phyloP scores from a whole-genome alignment of 2,797 vertebrate species.

The Halcyon chelicuti region DNA sequence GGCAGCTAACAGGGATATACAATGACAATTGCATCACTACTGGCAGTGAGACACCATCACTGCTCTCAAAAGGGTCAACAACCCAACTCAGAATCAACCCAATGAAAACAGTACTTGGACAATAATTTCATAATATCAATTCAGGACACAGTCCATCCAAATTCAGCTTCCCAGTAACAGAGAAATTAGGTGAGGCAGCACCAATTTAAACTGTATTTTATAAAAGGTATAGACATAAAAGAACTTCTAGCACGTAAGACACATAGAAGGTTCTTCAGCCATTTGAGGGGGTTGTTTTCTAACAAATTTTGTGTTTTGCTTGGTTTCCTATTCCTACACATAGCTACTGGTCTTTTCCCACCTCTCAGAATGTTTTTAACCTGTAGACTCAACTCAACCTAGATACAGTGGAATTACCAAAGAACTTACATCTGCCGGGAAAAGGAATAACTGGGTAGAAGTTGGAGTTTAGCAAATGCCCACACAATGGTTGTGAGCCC shows the following conservation, averaged over 20 bases:
- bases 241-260: background rate
- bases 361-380: background rate
- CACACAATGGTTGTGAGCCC: accelerated
- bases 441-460: background rate
- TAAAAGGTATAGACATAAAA: background rate
- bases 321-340: background rate
- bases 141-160: background rate
- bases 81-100: background rate
- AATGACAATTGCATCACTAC: background rate
- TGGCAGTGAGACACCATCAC: background rate
- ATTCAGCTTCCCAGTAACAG: background rate
- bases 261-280: accelerated
- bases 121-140: background rate
- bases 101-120: background rate
- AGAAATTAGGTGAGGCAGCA: background rate
- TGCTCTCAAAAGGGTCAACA: background rate
- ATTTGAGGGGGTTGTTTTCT: background rate
- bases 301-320: background rate
- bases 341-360: background rate
- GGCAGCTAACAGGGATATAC: background rate
- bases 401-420: background rate
- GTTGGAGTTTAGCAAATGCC: background rate
- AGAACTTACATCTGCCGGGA: background rate
- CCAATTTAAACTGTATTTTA: background rate
- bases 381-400: background rate